A percentile compares a stretch with the other conserved stretches of the same genome.
Conservation (phyloP, 2,797 vertebrate species). For the Coregonus ussuriensis region DNA sequence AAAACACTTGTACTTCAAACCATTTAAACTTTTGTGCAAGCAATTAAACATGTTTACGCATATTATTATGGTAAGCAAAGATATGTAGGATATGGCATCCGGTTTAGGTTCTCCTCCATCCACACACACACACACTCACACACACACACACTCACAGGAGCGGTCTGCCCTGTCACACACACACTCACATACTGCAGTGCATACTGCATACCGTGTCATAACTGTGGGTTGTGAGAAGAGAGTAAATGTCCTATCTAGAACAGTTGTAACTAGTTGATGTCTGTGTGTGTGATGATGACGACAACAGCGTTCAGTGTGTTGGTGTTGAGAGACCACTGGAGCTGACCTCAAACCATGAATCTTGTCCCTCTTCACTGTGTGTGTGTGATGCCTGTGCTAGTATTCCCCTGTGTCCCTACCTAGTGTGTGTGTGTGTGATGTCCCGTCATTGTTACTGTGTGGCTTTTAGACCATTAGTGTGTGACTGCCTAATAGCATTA, state of each 20-base stretch:
- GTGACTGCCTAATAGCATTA: slow-evolving; percentile 66
- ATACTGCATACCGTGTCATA: not conserved
- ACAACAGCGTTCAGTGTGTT: slow-evolving; percentile 39
- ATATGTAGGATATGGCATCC: too few species aligned
- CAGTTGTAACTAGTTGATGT: not conserved
- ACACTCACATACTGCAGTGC: not conserved
- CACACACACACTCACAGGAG: not conserved
- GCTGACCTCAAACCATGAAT: slow-evolving; percentile 56
- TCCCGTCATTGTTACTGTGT: slow-evolving; percentile 60
- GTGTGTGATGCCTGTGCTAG: not conserved
- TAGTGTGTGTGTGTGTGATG: not conserved
- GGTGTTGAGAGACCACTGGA: slow-evolving; percentile 32
- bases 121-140: not conserved
- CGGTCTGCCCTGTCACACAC: slow-evolving; percentile 1
- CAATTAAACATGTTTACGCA: too few species aligned
- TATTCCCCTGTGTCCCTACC: not conserved
- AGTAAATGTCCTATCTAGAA: not conserved
- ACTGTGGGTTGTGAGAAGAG: slow-evolving; percentile 7
- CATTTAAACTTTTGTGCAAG: too few species aligned
- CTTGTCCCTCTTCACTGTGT: slow-evolving; percentile 48
- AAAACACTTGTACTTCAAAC: slow-evolving; percentile 8
- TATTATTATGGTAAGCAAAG: too few species aligned
- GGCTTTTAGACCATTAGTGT: slow-evolving; percentile 65
- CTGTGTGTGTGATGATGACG: not conserved
- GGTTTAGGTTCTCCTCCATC: too few species aligned